A percentile compares a stretch with the other conserved stretches of the same genome.
These are phyloP conservation scores for Parelbella ahira DNA, from an alignment of 2,888 invertebrate species.

Conservation along the genomic window DNA sequence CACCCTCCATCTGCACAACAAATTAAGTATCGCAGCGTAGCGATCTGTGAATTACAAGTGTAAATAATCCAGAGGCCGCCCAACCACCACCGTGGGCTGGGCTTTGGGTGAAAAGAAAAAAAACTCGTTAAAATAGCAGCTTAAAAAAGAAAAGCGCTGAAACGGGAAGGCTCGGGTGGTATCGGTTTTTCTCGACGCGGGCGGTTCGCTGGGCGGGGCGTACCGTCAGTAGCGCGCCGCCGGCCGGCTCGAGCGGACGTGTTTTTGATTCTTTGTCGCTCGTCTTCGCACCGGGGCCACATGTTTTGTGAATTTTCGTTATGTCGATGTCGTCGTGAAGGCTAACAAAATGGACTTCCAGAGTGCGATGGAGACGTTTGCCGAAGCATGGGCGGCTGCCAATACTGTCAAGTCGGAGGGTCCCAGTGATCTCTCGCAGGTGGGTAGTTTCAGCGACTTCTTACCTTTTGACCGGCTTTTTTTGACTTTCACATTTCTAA, in stretches of 20 bases:
- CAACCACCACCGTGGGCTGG: slow-evolving; percentile 75
- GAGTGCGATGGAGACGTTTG: slow-evolving; percentile 99
- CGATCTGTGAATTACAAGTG: slow-evolving; percentile 78
- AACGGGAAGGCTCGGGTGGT: slow-evolving; percentile 77
- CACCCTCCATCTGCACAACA: slow-evolving; percentile 52
- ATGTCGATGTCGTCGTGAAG: slow-evolving; percentile 76
- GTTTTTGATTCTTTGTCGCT: slow-evolving; percentile 36
- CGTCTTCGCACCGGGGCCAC: slow-evolving; percentile 51
- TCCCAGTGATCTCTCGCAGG: slow-evolving; percentile 84
- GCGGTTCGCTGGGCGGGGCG: slow-evolving; percentile 77
- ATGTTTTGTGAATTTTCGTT: slow-evolving; percentile 70
- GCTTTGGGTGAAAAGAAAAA: slow-evolving; percentile 67
- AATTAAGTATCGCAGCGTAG: slow-evolving; percentile 58
- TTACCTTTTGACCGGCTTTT: background rate
- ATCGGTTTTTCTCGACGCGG: slow-evolving; percentile 77
- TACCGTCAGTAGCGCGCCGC: slow-evolving; percentile 81
- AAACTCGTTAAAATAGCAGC: slow-evolving; percentile 79
- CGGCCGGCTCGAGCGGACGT: slow-evolving; percentile 80
- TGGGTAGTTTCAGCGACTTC: slow-evolving; percentile 51
- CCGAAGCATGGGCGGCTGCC: slow-evolving; percentile 98
- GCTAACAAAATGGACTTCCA: slow-evolving; percentile 93
- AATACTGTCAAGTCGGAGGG: slow-evolving; percentile 83
- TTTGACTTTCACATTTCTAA: slow-evolving; percentile 9
- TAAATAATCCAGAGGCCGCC: slow-evolving; percentile 78
- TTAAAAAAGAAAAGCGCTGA: slow-evolving; percentile 81